A percentile compares a stretch with the other conserved stretches of the same genome.
Evolutionary conservation across 2,888 invertebrate genomes (phyloP).

Genomic region (Pristionchus exspectatus): DNA sequence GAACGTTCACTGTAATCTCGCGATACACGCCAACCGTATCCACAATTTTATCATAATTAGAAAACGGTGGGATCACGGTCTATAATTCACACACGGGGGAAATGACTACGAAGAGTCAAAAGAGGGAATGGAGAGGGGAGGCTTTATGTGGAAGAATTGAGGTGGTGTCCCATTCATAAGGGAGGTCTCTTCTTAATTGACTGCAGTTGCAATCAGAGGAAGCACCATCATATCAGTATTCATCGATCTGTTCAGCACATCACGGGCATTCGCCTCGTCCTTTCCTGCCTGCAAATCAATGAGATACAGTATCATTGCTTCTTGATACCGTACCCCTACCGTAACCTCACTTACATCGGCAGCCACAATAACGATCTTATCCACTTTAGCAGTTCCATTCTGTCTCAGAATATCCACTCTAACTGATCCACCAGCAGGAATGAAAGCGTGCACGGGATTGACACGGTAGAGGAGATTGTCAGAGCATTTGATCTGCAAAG

Average conservation of each 20-base stretch:
- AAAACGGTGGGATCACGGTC: slow-evolving; percentile 43
- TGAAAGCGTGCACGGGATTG: slow-evolving; percentile 28
- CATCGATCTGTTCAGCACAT: neutral
- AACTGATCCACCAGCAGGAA: slow-evolving; percentile 29
- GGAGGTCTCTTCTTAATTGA: neutral
- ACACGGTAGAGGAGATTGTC: slow-evolving; percentile 40
- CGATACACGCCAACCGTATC: slow-evolving; percentile 18
- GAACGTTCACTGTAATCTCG: too few relatives aligned
- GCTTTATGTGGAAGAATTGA: slow-evolving; percentile 30
- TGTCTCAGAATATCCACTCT: slow-evolving; percentile 42
- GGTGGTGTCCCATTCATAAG: neutral
- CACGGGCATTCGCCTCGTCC: neutral
- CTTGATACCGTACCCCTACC: neutral
- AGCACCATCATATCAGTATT: slow-evolving; percentile 38
- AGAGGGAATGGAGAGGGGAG: neutral
- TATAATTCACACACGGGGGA: neutral
- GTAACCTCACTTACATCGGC: slow-evolving; percentile 35
- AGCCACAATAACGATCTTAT: slow-evolving; percentile 32
- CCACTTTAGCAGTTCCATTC: slow-evolving; percentile 45
- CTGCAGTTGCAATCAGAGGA: slow-evolving; percentile 20
- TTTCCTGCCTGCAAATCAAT: neutral
- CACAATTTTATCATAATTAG: slow-evolving; percentile 42
- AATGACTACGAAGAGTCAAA: neutral
- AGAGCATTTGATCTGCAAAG: slow-evolving; percentile 29
- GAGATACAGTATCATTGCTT: neutral